Percentiles rank a stretch among this genome's conserved stretches.
phyloP scores from a whole-genome alignment of 2,888 invertebrate species.

The Melieria picta region DNA sequence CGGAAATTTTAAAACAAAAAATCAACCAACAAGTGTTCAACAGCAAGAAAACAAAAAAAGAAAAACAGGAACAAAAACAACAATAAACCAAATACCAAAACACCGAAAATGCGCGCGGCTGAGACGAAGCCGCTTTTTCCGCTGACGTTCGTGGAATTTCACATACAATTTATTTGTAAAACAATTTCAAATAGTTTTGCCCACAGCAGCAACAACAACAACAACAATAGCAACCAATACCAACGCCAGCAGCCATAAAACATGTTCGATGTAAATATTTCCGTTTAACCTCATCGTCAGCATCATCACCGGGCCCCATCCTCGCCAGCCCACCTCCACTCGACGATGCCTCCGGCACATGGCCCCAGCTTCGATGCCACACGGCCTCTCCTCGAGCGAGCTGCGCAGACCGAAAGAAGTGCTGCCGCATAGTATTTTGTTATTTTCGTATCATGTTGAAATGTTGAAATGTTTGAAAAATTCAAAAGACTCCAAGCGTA shows the following conservation, averaged over 20 bases:
- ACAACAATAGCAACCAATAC: neutral
- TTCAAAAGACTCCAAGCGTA: neutral
- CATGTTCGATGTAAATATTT: neutral
- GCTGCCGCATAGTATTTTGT: neutral
- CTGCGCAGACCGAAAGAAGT: no score
- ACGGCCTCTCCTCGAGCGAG: no score
- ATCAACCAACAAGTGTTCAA: no score
- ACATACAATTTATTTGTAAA: conserved; percentile 2
- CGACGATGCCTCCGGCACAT: no score
- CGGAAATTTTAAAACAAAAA: no score
- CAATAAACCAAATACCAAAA: no score
- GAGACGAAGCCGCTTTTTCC: neutral
- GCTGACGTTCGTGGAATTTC: neutral
- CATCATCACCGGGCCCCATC: no score
- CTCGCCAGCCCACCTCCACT: no score
- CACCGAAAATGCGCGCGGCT: no score
- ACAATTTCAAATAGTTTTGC: conserved; percentile 5
- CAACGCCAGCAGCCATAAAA: neutral
- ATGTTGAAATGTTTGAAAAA: neutral
- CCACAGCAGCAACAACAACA: conserved; percentile 1
- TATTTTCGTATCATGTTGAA: neutral
- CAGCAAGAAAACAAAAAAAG: no score
- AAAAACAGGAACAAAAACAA: no score
- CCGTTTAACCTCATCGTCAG: neutral
- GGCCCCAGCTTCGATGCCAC: no score